Evolutionary conservation across 2,113 vertebrate species (phyloP).

Genomic region (Chiloscyllium plagiosum): DNA sequence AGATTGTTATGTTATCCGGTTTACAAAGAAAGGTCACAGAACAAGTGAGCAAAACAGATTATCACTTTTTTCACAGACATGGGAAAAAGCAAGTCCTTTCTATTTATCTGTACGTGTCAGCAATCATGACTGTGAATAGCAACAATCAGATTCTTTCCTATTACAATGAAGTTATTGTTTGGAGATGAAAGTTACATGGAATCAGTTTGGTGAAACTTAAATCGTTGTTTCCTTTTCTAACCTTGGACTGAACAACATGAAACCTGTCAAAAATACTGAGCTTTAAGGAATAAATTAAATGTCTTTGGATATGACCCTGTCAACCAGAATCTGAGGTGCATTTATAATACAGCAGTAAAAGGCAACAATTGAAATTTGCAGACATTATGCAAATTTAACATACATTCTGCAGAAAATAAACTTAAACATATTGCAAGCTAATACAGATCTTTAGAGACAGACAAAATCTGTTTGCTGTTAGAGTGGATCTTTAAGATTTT

Average conservation of each 20-base stretch:
- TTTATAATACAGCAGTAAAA: not conserved
- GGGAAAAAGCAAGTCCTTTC: not conserved
- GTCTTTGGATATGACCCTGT: not conserved
- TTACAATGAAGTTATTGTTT: not conserved
- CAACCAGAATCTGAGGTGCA: not conserved
- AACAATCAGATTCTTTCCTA: not conserved
- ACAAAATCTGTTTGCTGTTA: not conserved
- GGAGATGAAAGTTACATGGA: not conserved
- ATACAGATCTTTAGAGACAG: not conserved
- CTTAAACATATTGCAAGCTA: not conserved
- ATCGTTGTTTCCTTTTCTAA: not conserved
- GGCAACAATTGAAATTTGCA: not conserved
- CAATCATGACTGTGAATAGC: not conserved
- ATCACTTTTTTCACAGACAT: not conserved
- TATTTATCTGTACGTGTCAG: not conserved
- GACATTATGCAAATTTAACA: not conserved
- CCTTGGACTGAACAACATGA: not conserved
- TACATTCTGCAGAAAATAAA: not conserved
- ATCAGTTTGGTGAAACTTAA: not conserved
- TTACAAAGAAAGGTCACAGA: not conserved
- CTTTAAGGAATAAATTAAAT: not conserved
- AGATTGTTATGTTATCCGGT: not conserved
- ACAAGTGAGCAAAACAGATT: not conserved
- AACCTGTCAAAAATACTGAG: not conserved
- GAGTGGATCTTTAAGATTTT: not conserved